Percentiles rank a stretch among this genome's conserved stretches.
Conservation (phyloP, 1,140 invertebrate genomes). For the Procambarus virginalis region DNA sequence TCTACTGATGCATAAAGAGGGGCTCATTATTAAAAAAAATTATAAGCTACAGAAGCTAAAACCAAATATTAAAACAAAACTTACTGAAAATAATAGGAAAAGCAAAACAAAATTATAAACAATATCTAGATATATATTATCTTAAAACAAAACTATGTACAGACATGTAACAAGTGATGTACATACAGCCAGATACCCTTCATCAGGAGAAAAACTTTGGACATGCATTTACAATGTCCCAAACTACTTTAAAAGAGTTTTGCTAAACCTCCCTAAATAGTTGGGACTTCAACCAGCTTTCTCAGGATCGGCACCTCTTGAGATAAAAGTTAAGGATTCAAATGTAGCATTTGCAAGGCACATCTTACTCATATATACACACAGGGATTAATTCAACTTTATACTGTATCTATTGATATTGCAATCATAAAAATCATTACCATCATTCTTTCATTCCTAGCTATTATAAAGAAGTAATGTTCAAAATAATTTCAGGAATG, state of each 20-base stretch:
- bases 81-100: constrained; percentile 18
- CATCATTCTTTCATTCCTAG: too few species aligned
- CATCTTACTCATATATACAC: too few species aligned
- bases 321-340: too few species aligned
- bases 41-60: not conserved
- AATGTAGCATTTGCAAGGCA: too few species aligned
- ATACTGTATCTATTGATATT: too few species aligned
- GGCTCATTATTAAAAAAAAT: not conserved
- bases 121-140: constrained; percentile 46
- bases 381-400: too few species aligned
- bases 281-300: constrained; percentile 10
- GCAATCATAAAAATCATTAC: too few species aligned
- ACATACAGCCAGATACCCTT: constrained; percentile 1
- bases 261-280: constrained; percentile 31
- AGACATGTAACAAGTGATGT: constrained; percentile 13
- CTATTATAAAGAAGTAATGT: too few species aligned
- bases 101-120: constrained; percentile 49
- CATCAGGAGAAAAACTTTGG: not conserved
- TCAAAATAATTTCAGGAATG: too few species aligned
- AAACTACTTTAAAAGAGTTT: constrained; percentile 40
- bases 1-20: too few species aligned
- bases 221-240: constrained; percentile 17
- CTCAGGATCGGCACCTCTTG: constrained; percentile 1
- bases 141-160: constrained; percentile 50
- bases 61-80: constrained; percentile 4